phyloP scores from a whole-genome alignment of 2,113 vertebrate species.

The Felis chaus region DNA sequence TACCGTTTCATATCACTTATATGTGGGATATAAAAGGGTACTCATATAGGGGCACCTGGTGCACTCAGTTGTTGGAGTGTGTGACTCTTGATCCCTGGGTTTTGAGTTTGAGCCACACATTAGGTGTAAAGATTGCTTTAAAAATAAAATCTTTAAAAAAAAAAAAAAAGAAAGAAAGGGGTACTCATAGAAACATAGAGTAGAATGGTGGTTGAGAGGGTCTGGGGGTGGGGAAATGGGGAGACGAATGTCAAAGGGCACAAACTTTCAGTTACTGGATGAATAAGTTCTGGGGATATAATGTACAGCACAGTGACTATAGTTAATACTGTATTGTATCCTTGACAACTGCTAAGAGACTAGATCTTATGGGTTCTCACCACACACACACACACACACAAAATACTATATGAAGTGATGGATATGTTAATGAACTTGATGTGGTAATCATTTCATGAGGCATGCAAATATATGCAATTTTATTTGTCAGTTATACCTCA shows the following conservation, averaged over 20 bases:
- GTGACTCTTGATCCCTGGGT: background rate
- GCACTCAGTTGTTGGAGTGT: background rate
- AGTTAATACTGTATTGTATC: background rate
- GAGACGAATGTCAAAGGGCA: background rate
- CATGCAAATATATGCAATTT: background rate
- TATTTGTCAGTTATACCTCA: background rate
- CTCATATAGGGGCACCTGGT: background rate
- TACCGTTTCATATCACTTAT: background rate
- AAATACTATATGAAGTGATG: background rate
- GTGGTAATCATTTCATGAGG: background rate
- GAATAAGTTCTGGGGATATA: background rate
- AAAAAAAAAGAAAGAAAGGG: background rate
- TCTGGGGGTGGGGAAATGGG: background rate
- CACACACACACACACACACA: background rate
- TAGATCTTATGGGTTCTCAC: background rate
- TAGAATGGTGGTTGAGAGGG: background rate
- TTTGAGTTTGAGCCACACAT: background rate
- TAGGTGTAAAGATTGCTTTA: background rate
- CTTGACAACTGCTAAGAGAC: background rate
- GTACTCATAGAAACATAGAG: background rate
- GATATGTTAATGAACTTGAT: background rate
- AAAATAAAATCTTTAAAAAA: background rate
- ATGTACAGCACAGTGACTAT: background rate
- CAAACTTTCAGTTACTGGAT: background rate
- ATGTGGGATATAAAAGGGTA: background rate